Conservation (phyloP, 2,797 vertebrate species). For the Phrynocephalus vlangalii region DNA sequence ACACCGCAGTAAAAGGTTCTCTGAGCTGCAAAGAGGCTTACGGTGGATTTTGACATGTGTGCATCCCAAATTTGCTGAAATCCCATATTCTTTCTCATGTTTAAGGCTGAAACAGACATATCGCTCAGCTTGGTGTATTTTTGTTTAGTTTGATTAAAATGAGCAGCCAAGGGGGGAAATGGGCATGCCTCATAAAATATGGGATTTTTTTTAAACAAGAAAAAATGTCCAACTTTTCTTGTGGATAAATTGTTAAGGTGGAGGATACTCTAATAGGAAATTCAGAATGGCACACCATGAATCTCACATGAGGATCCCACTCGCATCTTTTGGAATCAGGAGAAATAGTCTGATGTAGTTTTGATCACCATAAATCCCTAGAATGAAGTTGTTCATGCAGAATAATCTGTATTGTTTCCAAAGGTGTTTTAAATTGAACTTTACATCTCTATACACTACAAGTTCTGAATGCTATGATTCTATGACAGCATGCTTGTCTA, state of each 20-base stretch:
- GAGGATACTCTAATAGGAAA: too few relatives aligned
- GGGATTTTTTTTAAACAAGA: not conserved
- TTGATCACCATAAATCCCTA: not conserved
- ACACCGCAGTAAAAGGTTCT: not conserved
- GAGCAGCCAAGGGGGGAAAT: not conserved
- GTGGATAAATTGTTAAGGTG: not conserved
- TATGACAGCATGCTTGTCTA: not conserved
- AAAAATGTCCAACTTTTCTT: not conserved
- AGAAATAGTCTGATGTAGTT: not conserved
- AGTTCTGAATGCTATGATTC: not conserved
- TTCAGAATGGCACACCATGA: not conserved
- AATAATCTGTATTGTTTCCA: not conserved
- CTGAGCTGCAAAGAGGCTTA: not conserved
- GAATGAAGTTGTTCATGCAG: not conserved
- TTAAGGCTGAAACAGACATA: not conserved
- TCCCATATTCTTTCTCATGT: not conserved
- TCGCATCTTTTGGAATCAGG: not conserved
- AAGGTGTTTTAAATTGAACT: not conserved
- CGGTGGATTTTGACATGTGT: not conserved
- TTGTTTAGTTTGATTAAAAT: not conserved
- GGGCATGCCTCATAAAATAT: not conserved
- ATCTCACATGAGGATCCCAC: not conserved
- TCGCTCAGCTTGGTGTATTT: not conserved
- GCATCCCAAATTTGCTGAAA: not conserved
- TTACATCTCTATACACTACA: not conserved